These are phyloP conservation scores for Andrena bicolor DNA, from an alignment of 2,888 invertebrate species.

Conservation along the genomic window DNA sequence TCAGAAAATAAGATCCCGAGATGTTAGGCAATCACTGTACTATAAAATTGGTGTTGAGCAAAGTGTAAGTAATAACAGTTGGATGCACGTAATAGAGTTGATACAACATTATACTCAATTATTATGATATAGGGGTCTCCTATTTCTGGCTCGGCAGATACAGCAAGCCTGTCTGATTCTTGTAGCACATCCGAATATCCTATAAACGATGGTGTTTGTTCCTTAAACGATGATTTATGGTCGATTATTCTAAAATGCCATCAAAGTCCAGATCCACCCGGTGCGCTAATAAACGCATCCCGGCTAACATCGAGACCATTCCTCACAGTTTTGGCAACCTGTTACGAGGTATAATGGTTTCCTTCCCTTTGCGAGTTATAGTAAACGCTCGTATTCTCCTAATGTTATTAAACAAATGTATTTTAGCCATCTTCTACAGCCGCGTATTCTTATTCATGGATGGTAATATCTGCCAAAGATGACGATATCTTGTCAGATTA, in stretches of 20 bases:
- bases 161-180: constrained; percentile 40
- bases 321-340: constrained; percentile 89
- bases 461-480: constrained; percentile 76
- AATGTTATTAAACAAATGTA: constrained; percentile 4
- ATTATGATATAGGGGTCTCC: constrained; percentile 47
- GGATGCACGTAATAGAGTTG: background rate
- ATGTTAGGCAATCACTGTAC: constrained; percentile 83
- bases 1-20: constrained; percentile 76
- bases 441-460: constrained; percentile 82
- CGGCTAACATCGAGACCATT: constrained; percentile 87
- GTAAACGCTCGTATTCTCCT: background rate
- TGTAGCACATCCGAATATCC: constrained; percentile 78
- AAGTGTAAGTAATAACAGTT: constrained; percentile 49
- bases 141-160: constrained; percentile 43
- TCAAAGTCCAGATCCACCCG: constrained; percentile 90
- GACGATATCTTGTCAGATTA: constrained; percentile 71
- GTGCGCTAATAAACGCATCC: constrained; percentile 88
- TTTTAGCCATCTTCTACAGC: constrained; percentile 78
- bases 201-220: constrained; percentile 84
- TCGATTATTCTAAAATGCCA: constrained; percentile 89
- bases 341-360: constrained; percentile 87
- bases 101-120: constrained; percentile 4
- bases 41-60: constrained; percentile 81
- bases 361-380: background rate
- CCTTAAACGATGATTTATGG: constrained; percentile 86